Percentiles rank a stretch among this genome's conserved stretches.
Evolutionary conservation across 1,140 invertebrate genomes (phyloP).

Genomic region (Pseudobourletiella spinata): DNA sequence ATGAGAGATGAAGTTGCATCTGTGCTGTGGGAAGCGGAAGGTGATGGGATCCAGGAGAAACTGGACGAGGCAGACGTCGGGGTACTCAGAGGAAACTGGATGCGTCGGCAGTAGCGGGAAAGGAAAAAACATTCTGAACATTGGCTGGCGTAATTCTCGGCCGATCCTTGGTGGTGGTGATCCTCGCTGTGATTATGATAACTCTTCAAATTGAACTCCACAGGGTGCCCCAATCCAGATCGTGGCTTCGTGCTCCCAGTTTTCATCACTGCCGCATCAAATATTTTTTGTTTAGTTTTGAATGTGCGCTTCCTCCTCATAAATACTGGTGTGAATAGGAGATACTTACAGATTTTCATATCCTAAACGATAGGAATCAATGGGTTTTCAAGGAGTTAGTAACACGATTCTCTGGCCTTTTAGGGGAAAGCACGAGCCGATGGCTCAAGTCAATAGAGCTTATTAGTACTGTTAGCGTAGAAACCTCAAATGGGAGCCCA

Average conservation of each 20-base stretch:
- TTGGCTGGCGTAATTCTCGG: conserved; percentile 14
- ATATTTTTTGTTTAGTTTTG: too few relatives aligned
- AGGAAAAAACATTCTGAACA: conserved; percentile 33
- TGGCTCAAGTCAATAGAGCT: too few relatives aligned
- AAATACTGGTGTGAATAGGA: too few relatives aligned
- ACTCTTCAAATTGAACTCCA: background rate
- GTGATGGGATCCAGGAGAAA: conserved; percentile 26
- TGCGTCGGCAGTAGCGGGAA: conserved; percentile 25
- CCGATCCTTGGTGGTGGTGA: conserved; percentile 16
- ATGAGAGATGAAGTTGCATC: background rate
- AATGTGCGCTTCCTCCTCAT: too few relatives aligned
- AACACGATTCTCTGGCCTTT: too few relatives aligned
- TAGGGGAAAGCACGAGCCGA: too few relatives aligned
- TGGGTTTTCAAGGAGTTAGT: too few relatives aligned
- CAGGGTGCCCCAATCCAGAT: conserved; percentile 8
- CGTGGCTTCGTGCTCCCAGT: conserved; percentile 4
- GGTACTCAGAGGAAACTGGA: conserved; percentile 18
- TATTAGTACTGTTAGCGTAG: too few relatives aligned
- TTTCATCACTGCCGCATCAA: too few relatives aligned
- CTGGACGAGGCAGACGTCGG: conserved; percentile 12
- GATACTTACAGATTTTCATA: too few relatives aligned
- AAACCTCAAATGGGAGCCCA: too few relatives aligned
- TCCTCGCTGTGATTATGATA: conserved; percentile 2
- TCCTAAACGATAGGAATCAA: too few relatives aligned
- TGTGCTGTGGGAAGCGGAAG: background rate